phyloP scores from a whole-genome alignment of 1,140 invertebrate genomes.

The Wasmannia auropunctata region DNA sequence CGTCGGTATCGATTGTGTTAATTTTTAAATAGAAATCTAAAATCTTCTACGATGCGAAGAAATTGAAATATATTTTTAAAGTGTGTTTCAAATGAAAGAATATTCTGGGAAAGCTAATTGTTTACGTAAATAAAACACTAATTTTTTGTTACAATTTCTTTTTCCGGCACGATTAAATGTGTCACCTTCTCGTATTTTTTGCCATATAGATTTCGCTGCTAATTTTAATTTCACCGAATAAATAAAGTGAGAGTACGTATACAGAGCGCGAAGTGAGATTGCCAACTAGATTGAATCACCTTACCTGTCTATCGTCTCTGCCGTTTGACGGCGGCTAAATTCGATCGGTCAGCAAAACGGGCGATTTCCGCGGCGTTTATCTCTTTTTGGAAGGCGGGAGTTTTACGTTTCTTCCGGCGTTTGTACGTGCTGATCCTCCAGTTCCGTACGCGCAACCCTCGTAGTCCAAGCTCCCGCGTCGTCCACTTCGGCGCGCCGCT shows the following conservation, averaged over 20 bases:
- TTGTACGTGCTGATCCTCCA: conserved; percentile 42
- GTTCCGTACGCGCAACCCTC: conserved; percentile 28
- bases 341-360: conserved; percentile 32
- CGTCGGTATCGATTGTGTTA: neutral
- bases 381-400: conserved; percentile 3
- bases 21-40: neutral
- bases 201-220: neutral
- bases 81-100: neutral
- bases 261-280: neutral
- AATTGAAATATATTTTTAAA: neutral
- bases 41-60: neutral
- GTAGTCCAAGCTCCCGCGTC: neutral
- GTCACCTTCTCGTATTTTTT: neutral
- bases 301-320: neutral
- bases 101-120: neutral
- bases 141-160: neutral
- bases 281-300: neutral
- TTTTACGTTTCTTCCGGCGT: conserved; percentile 24
- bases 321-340: conserved; percentile 26
- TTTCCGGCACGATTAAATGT: neutral
- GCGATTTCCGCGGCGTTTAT: conserved; percentile 13
- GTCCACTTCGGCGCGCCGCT: conserved; percentile 43
- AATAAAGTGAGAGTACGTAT: neutral
- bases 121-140: neutral
- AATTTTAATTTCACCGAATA: neutral